A percentile compares a stretch with the other conserved stretches of the same genome.
Conservation (phyloP, 2,888 invertebrate genomes). For the Apodemia hepburni region DNA sequence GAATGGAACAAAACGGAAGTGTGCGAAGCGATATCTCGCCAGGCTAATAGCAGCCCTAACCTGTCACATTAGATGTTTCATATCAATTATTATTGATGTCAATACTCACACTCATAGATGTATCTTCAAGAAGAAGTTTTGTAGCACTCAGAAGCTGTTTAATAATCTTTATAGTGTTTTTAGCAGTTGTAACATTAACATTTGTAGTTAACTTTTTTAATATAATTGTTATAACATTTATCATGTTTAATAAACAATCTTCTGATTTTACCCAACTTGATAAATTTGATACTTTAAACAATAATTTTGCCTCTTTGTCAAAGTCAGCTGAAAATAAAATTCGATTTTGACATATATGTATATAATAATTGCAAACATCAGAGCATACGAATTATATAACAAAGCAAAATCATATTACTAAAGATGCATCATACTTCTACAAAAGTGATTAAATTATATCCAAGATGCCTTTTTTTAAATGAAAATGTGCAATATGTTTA, state of each 20-base stretch:
- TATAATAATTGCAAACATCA: background rate
- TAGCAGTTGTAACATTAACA: slow-evolving; percentile 33
- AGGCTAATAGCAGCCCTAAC: too few species aligned
- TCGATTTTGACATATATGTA: background rate
- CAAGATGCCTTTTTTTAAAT: slow-evolving; percentile 49
- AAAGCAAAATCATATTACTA: slow-evolving; percentile 65
- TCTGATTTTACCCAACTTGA: slow-evolving; percentile 4
- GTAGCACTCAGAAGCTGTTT: slow-evolving; percentile 39
- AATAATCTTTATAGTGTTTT: slow-evolving; percentile 37
- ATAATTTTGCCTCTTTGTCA: slow-evolving; percentile 36
- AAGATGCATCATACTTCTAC: slow-evolving; percentile 58
- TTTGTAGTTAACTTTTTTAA: slow-evolving; percentile 33
- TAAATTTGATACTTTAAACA: slow-evolving; percentile 20
- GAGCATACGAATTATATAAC: background rate
- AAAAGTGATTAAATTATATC: slow-evolving; percentile 46
- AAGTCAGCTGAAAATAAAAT: slow-evolving; percentile 33
- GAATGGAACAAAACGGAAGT: too few species aligned
- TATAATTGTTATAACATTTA: slow-evolving; percentile 40
- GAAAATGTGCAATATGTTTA: slow-evolving; percentile 37
- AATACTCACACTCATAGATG: slow-evolving; percentile 6
- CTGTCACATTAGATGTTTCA: too few species aligned
- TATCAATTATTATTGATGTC: background rate
- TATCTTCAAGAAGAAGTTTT: slow-evolving; percentile 14
- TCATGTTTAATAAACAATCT: slow-evolving; percentile 33
- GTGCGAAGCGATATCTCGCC: too few species aligned